Evolutionary conservation across 2,888 invertebrate species (phyloP), one percentile per base, ranked within the genome.

Genomic region (Sericinus montela): DNA sequence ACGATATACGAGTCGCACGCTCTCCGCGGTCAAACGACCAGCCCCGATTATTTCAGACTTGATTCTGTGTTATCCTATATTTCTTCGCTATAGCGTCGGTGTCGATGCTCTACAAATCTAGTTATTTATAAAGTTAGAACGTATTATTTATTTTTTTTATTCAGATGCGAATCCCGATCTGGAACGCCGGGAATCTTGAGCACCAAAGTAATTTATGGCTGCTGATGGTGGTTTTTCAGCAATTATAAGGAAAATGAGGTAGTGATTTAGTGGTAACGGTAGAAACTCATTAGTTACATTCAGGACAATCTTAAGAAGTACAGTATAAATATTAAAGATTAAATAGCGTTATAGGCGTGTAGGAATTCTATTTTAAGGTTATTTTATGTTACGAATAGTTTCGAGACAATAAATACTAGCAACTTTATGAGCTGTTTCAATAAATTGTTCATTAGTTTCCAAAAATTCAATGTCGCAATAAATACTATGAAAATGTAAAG

Each of bases 61-160:
- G 36, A 52, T 52, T 46, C 46, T 49, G 53, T 38, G 53, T 55
- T 67, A 70, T 72, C 67, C 70, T 72, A 74, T 69, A 76, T 75
- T 69, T 69, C 69, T 72, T 67, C 63, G 65, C 74, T 72, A 73
- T 74, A 77, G 74, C 65, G 65, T 51, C 58, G 65, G 65, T 61
- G 67, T 65, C 63, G 62, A 63, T 73, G 77, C 67, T 78, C 77
- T 67, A 79, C 78, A 79, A 78, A 80, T 78, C 67, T 72, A 71
- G 69, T 72, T 86, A 85, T 84, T 82, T 80, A 77, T 83, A 82
- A 60, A 63, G 63, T 57, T 57, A 58, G 54, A 59, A 60, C 48
- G 47, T 52, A 56, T 53, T 57, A 53, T 61, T 62, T 57, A 52
- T 56, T 61, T 61, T n/a, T 61, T 60, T 67, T 63, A 61, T 65